phyloP scores from a whole-genome alignment of 2,113 vertebrate genomes.

The Solenodon paradoxus region DNA sequence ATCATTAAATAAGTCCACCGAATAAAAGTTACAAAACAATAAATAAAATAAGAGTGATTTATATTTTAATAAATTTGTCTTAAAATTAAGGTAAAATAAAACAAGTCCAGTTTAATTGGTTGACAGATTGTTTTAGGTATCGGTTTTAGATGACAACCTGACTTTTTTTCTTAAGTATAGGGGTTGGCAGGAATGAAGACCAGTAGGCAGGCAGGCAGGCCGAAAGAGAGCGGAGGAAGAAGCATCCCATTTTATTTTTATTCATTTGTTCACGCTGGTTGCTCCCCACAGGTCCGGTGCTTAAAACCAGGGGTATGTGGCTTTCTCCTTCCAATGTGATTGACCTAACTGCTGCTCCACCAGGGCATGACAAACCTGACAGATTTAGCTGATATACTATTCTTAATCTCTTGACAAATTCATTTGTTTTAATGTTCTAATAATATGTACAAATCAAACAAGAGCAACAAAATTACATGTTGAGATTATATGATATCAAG shows the following conservation, averaged over 20 bases:
- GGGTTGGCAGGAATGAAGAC: no score
- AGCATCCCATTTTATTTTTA: no score
- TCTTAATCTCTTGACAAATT: slow-evolving; percentile 1
- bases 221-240: no score
- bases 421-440: slow-evolving; percentile 15
- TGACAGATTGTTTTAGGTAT: slow-evolving; percentile 42
- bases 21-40: not conserved
- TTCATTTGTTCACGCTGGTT: no score
- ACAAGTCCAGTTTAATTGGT: slow-evolving; percentile 46
- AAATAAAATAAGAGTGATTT: not conserved
- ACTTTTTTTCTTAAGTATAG: no score
- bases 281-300: no score
- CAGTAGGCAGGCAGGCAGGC: no score
- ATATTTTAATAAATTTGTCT: slow-evolving; percentile 59
- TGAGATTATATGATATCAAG: not conserved
- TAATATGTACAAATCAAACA: not conserved
- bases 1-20: not conserved
- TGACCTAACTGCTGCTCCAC: no score
- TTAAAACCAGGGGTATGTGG: no score
- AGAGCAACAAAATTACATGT: not conserved
- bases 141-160: no score
- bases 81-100: not conserved
- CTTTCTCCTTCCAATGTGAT: no score
- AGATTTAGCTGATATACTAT: slow-evolving; percentile 6
- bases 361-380: not conserved